Conservation (phyloP, 2,797 vertebrate genomes). For the Melanotaenia trifasciata region DNA sequence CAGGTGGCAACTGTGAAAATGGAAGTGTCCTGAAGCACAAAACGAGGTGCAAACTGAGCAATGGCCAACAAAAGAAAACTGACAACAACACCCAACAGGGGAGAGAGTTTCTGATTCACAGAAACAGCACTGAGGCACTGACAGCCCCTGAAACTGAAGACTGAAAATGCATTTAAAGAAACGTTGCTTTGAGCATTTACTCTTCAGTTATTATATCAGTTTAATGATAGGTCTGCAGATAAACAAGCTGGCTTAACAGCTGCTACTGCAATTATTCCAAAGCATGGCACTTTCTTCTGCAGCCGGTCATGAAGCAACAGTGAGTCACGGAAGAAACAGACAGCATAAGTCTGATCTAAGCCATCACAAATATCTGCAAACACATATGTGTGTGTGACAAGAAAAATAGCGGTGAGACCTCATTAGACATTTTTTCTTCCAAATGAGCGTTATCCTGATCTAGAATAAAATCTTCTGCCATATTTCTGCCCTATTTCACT, state of each 20-base stretch:
- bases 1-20: conserved; percentile 44
- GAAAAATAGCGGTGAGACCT: conserved; percentile 18
- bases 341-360: conserved; percentile 29
- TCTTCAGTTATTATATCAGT: conserved; percentile 1
- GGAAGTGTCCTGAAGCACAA: conserved; percentile 45
- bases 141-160: conserved; percentile 17
- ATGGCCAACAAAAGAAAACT: conserved; percentile 20
- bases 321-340: conserved; percentile 33
- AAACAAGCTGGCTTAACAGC: conserved; percentile 21
- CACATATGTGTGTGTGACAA: conserved; percentile 10
- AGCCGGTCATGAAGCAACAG: conserved; percentile 30
- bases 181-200: not conserved
- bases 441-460: conserved; percentile 50
- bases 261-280: conserved; percentile 31
- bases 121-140: conserved; percentile 5
- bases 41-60: conserved; percentile 41
- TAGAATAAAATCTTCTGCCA: conserved; percentile 40
- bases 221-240: conserved; percentile 13
- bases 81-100: conserved; percentile 20
- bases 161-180: conserved; percentile 9
- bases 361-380: conserved; percentile 28
- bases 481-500: conserved; percentile 50
- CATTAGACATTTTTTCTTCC: conserved; percentile 41
- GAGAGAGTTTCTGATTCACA: conserved; percentile 30
- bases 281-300: conserved; percentile 17